Evolutionary conservation across 1,140 invertebrate species (phyloP), one percentile per base, ranked within the genome.

Genomic region (Melanaphis sacchari): DNA sequence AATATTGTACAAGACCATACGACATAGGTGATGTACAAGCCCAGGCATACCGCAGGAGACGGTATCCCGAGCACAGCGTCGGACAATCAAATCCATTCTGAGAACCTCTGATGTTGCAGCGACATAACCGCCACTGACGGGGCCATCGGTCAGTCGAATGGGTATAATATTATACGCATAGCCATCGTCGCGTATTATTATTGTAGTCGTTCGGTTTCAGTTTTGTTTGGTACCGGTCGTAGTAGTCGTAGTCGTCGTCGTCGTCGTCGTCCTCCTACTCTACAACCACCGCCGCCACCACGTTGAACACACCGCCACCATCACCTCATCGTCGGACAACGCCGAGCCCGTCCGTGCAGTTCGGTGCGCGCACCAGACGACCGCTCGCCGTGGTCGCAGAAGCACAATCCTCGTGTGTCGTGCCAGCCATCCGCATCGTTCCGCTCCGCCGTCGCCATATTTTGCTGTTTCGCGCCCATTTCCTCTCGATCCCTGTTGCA

Each of bases 151-250:
- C 84, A 4, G 49, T 38, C 31, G 52, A 38, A 36, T 11, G 38
- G 40, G 26, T 59, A 66, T 54, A 59, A 36, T 18, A 49, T 38
- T 18, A 49, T 38, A 90, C 87, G 26, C 87, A 49, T 24, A 49
- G 49, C 18, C 87, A 31, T 89, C 87, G 85, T 88, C 31, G 41
- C 43, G 85, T 36, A 43, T 38, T 82, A 84, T 84, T 84, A 15
- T n/a, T n/a, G n/a, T 49, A 38, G 66, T 84, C 41, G 76, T 92
- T 92, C 76, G 91, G 91, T 92, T 84, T 92, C 91, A 40, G 91
- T 92, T 92, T 92, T 92, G 91, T 92, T 91, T 82, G 66, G 66
- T 92, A 92, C 91, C 66, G 91, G 91, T 84, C 76, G 49, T 89
- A 11, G 88, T 26, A 89, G 43, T 36, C n/a, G 41, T n/a, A n/a